Evolutionary conservation across 2,113 vertebrate genomes (phyloP).

Genomic region (Chloropsis hardwickii): DNA sequence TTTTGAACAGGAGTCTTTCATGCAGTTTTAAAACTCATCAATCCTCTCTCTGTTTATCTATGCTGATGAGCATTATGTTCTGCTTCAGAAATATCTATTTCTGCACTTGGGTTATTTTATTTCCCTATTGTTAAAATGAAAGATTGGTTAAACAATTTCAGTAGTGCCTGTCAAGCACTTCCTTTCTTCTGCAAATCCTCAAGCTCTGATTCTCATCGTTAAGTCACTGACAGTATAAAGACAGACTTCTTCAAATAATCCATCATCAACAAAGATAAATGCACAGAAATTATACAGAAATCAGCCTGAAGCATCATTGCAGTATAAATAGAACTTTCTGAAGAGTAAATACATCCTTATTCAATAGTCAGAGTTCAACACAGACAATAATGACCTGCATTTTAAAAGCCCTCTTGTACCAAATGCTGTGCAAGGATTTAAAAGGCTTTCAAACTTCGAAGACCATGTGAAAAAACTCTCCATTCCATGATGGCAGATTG

Average conservation of each 20-base stretch:
- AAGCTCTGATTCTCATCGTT: constrained; percentile 46
- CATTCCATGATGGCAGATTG: not conserved
- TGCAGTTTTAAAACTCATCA: not conserved
- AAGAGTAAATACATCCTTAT: not conserved
- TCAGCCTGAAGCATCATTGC: not conserved
- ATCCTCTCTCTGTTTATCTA: constrained; percentile 22
- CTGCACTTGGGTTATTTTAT: constrained; percentile 46
- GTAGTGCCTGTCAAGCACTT: not conserved
- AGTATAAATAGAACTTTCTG: constrained; percentile 27
- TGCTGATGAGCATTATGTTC: constrained; percentile 31
- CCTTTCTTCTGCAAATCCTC: constrained; percentile 29
- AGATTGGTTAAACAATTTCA: constrained; percentile 27
- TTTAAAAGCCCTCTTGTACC: not conserved
- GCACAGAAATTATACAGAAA: constrained; percentile 3
- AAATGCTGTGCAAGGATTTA: not conserved
- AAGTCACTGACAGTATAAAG: constrained; percentile 41
- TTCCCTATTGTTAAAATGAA: constrained; percentile 43
- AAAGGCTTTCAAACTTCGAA: not conserved
- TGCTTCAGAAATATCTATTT: constrained; percentile 32
- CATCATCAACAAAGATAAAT: constrained; percentile 26
- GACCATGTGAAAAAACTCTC: not conserved
- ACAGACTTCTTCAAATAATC: constrained; percentile 22
- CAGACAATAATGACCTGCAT: not conserved
- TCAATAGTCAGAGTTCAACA: not conserved
- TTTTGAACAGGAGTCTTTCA: not conserved